Evolutionary conservation across 2,888 invertebrate genomes (phyloP).

Genomic region (Phaonia tiefii): DNA sequence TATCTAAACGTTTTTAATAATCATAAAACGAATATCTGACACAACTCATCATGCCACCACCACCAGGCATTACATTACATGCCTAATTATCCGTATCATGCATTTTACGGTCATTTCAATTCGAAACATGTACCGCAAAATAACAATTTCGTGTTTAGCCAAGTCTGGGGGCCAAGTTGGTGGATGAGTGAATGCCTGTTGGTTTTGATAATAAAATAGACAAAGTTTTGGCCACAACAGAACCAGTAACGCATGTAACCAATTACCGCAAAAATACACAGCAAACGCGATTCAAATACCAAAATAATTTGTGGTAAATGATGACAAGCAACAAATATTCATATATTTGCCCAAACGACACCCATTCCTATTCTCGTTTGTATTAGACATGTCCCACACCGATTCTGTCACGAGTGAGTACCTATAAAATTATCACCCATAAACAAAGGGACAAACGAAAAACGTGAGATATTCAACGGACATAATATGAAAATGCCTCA

Average conservation of each 20-base stretch:
- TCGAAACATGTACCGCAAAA: constrained; percentile 51
- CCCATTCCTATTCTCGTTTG: background rate
- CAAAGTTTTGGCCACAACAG: constrained; percentile 34
- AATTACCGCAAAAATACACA: constrained; percentile 59
- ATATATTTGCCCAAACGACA: background rate
- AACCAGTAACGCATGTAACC: constrained; percentile 54
- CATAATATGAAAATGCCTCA: constrained; percentile 11
- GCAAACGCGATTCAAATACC: constrained; percentile 61
- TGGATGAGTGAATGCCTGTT: constrained; percentile 1
- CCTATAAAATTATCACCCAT: constrained; percentile 26
- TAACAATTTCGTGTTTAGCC: constrained; percentile 6
- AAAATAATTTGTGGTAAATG: constrained; percentile 64
- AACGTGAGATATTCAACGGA: constrained; percentile 50
- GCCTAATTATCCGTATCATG: constrained; percentile 38
- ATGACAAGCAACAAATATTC: constrained; percentile 43
- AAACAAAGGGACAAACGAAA: constrained; percentile 44
- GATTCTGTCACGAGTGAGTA: background rate
- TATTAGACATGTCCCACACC: background rate
- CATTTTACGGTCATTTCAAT: constrained; percentile 46
- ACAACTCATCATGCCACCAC: background rate
- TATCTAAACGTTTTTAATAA: constrained; percentile 17
- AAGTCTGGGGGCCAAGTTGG: background rate
- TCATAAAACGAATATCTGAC: constrained; percentile 24
- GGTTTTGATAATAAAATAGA: constrained; percentile 35
- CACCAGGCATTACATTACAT: constrained; percentile 22